Evolutionary conservation across 2,113 vertebrate genomes (phyloP).

Genomic region (Gobiocypris rarus): DNA sequence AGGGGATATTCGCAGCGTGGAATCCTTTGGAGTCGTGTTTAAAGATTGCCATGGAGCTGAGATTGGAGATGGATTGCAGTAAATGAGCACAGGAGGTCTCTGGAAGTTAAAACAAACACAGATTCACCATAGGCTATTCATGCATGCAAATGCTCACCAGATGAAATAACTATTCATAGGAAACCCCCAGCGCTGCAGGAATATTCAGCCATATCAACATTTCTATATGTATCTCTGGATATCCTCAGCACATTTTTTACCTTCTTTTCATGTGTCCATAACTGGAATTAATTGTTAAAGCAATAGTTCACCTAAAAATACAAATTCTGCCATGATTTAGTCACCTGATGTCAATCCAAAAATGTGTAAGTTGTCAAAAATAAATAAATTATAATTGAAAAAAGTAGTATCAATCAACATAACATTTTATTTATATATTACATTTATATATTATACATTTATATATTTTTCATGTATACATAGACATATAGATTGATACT

Average conservation of each 20-base stretch:
- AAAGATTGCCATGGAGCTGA: neutral
- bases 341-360: too few species aligned
- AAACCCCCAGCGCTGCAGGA: neutral
- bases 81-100: constrained; percentile 26
- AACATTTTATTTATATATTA: too few species aligned
- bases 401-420: too few species aligned
- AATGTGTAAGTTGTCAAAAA: too few species aligned
- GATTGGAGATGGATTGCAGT: constrained; percentile 20
- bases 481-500: too few species aligned
- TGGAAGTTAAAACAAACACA: constrained; percentile 23
- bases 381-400: too few species aligned
- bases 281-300: constrained; percentile 14
- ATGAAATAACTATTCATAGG: constrained; percentile 25
- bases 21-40: neutral
- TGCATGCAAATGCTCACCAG: constrained; percentile 22
- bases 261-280: neutral
- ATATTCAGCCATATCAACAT: constrained; percentile 12
- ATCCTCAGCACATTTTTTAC: neutral
- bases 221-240: constrained; percentile 10
- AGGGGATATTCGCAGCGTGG: neutral
- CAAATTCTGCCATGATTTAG: neutral
- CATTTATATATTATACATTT: too few species aligned
- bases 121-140: constrained; percentile 13
- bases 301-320: neutral
- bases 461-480: too few species aligned